These are phyloP conservation scores for Urocitellus parryii DNA, from an alignment of 2,113 vertebrate genomes.

Conservation along the genomic window DNA sequence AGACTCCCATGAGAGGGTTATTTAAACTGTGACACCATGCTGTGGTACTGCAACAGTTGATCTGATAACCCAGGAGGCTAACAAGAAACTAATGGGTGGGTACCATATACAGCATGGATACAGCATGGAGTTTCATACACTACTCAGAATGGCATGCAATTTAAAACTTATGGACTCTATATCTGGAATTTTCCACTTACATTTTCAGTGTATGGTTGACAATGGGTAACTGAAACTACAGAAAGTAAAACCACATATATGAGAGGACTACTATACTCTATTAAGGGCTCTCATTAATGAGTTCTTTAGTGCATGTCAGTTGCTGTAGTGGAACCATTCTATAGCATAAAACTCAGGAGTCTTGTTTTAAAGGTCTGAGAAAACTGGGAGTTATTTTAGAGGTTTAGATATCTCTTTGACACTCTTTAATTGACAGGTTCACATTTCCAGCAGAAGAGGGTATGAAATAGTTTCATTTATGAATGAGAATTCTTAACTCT, in stretches of 20 bases:
- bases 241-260: not conserved
- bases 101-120: not conserved
- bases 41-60: no score
- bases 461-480: slow-evolving; percentile 60
- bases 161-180: not conserved
- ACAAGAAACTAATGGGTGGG: no score
- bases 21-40: not conserved
- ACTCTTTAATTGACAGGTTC: slow-evolving; percentile 61
- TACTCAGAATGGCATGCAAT: not conserved
- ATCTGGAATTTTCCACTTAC: not conserved
- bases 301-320: not conserved
- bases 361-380: not conserved
- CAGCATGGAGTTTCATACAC: not conserved
- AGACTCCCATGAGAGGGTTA: not conserved
- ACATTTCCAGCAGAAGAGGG: slow-evolving; percentile 43
- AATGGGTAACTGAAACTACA: not conserved
- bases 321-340: not conserved
- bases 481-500: slow-evolving; percentile 56
- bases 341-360: not conserved
- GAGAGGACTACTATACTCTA: not conserved
- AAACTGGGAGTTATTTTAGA: not conserved
- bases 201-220: not conserved
- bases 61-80: not conserved
- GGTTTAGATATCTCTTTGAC: not conserved
- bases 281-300: not conserved